A percentile compares a stretch with the other conserved stretches of the same genome.
Evolutionary conservation across 2,888 invertebrate species (phyloP).

Genomic region (Oxycera nigricornis): DNA sequence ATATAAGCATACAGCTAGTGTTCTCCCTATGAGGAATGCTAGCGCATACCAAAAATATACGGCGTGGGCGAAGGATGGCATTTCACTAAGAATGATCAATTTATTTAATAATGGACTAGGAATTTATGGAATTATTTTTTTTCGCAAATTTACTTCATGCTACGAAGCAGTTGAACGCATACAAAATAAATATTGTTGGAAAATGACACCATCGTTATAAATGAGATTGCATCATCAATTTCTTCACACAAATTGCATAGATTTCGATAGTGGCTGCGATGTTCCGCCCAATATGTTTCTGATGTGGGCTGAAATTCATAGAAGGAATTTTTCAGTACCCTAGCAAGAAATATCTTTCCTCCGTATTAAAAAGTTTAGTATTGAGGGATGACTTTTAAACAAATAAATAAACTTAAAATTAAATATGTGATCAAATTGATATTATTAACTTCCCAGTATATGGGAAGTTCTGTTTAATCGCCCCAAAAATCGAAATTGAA

Average conservation of each 20-base stretch:
- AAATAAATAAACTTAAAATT: too few species aligned
- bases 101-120: too few species aligned
- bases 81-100: conserved; percentile 52
- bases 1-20: conserved; percentile 65
- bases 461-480: too few species aligned
- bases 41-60: conserved; percentile 68
- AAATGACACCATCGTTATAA: conserved; percentile 65
- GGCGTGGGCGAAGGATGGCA: conserved; percentile 59
- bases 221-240: conserved; percentile 64
- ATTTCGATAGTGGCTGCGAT: conserved; percentile 64
- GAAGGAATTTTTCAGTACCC: neutral
- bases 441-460: too few species aligned
- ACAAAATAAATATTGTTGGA: conserved; percentile 68
- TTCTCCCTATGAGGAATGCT: conserved; percentile 65
- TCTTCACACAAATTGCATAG: conserved; percentile 63
- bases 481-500: too few species aligned
- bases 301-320: conserved; percentile 52
- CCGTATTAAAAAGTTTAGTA: too few species aligned
- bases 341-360: too few species aligned
- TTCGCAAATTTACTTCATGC: conserved; percentile 59
- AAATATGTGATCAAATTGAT: too few species aligned
- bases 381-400: too few species aligned
- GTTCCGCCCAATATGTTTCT: conserved; percentile 46
- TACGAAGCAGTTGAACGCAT: conserved; percentile 66
- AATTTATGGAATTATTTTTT: neutral